phyloP scores from a whole-genome alignment of 1,140 invertebrate genomes.

The Plutomurus gul region DNA sequence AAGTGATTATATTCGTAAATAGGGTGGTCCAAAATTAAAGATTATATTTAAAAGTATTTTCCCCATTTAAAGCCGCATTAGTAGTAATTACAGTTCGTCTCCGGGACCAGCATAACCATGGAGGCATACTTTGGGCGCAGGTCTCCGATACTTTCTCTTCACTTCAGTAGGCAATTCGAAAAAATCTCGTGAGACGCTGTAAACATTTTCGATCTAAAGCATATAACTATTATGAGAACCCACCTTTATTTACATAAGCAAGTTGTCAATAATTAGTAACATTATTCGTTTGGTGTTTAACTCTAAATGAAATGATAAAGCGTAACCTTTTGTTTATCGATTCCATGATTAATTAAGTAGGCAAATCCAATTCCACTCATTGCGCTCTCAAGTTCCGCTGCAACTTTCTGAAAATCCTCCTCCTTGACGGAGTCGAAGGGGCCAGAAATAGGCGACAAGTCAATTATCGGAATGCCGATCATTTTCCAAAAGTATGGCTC shows the following conservation, averaged over 20 bases:
- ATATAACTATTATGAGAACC: too few species aligned
- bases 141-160: constrained; percentile 33
- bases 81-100: constrained; percentile 39
- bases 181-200: not conserved
- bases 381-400: not conserved
- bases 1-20: too few species aligned
- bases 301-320: not conserved
- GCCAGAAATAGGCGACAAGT: not conserved
- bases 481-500: too few species aligned
- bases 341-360: not conserved
- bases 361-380: not conserved
- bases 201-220: not conserved
- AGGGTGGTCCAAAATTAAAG: too few species aligned
- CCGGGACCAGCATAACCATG: constrained; percentile 5
- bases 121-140: not conserved
- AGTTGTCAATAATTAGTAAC: too few species aligned
- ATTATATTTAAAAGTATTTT: too few species aligned
- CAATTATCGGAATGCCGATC: not conserved
- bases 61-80: too few species aligned
- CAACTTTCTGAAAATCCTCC: not conserved
- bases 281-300: not conserved
- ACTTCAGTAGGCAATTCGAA: constrained; percentile 24
- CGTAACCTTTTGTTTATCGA: not conserved
- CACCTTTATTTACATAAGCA: too few species aligned
- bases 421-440: not conserved